Conservation (phyloP, 2,113 vertebrate genomes). For the Actinemys pallida region DNA sequence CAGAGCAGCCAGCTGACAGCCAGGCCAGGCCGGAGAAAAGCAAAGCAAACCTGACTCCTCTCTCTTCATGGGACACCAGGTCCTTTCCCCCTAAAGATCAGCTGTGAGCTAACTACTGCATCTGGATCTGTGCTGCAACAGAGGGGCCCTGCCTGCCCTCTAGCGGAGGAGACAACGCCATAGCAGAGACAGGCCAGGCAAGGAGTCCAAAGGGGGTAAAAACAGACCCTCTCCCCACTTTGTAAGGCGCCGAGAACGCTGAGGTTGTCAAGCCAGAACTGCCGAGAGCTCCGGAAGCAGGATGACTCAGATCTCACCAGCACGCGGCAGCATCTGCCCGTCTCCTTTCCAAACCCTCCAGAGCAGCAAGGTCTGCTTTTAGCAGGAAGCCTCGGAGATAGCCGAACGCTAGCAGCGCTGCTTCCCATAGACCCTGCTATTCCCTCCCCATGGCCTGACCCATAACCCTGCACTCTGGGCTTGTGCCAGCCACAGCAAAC, state of each 20-base stretch:
- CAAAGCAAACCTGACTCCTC: background rate
- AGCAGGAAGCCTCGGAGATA: too few relatives aligned
- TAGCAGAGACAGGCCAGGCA: background rate
- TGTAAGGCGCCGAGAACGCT: background rate
- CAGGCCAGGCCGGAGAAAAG: background rate
- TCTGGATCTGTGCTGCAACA: background rate
- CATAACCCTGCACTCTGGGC: background rate
- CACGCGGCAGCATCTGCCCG: background rate
- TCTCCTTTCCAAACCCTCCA: background rate
- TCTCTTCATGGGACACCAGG: background rate
- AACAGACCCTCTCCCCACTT: background rate
- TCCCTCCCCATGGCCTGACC: background rate
- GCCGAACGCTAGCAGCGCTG: background rate
- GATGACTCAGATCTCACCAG: background rate
- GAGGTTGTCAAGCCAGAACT: background rate
- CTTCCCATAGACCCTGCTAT: background rate
- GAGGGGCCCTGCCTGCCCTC: conserved; percentile 28
- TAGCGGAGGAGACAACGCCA: background rate
- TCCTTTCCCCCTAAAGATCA: background rate
- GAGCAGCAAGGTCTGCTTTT: background rate
- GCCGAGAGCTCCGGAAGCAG: rapidly evolving
- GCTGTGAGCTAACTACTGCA: background rate
- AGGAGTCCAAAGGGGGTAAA: background rate
- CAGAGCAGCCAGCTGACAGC: background rate
- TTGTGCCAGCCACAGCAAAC: background rate